These are phyloP conservation scores for Rotaria magnacalcarata DNA, from an alignment of 2,888 invertebrate species.

Conservation along the genomic window DNA sequence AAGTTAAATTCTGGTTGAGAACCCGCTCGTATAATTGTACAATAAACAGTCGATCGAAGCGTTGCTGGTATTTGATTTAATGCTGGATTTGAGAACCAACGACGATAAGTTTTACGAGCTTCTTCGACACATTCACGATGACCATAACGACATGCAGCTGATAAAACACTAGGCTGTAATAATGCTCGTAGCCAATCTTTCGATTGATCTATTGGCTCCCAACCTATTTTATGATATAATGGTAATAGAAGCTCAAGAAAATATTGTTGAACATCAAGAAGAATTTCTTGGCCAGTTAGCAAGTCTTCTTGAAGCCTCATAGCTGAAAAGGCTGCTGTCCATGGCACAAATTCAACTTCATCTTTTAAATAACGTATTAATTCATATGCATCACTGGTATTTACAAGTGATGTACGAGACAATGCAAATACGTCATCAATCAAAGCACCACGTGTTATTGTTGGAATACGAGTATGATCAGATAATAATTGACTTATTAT, in stretches of 20 bases:
- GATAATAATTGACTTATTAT: neutral
- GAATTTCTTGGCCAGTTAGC: neutral
- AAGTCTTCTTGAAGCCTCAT: neutral
- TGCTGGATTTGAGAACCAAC: neutral
- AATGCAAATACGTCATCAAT: constrained; percentile 12
- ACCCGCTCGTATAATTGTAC: constrained; percentile 1
- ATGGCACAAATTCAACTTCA: constrained; percentile 75
- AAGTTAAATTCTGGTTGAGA: neutral
- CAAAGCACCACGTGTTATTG: constrained; percentile 21
- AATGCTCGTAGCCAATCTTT: neutral
- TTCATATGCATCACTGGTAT: constrained; percentile 66
- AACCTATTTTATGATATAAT: constrained; percentile 43
- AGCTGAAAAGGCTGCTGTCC: constrained; percentile 68
- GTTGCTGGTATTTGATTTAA: constrained; percentile 40
- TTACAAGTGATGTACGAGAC: constrained; percentile 34
- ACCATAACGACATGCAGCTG: neutral
- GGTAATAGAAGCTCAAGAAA: constrained; percentile 40
- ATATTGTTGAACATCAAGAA: constrained; percentile 30
- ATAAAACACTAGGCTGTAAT: constrained; percentile 24
- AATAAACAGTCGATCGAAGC: constrained; percentile 39
- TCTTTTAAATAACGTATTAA: constrained; percentile 73
- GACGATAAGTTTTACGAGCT: constrained; percentile 2
- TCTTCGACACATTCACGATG: neutral
- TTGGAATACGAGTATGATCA: constrained; percentile 15
- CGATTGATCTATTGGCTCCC: constrained; percentile 29